Percentiles rank a stretch among this genome's conserved stretches.
These are phyloP conservation scores for Melanchra persicariae DNA, from an alignment of 2,888 invertebrate species.

Conservation along the genomic window DNA sequence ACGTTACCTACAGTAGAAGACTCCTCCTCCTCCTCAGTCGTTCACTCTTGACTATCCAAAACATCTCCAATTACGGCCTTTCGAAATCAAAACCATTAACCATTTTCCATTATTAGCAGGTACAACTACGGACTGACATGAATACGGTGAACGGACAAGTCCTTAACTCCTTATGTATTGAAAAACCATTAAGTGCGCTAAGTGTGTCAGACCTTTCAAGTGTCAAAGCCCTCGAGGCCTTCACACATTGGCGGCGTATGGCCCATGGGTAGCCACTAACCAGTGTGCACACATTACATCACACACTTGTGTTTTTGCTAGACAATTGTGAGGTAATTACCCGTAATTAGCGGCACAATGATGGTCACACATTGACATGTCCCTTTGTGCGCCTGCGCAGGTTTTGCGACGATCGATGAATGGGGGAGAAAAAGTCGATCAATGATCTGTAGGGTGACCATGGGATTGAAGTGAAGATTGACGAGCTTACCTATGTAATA, in stretches of 20 bases:
- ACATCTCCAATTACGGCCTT: neutral
- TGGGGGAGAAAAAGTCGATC: constrained; percentile 52
- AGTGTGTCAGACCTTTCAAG: constrained; percentile 65
- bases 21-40: too few relatives aligned
- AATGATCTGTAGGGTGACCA: constrained; percentile 38
- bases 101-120: neutral
- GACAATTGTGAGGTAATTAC: constrained; percentile 52
- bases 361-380: constrained; percentile 50
- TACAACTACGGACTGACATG: constrained; percentile 26
- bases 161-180: constrained; percentile 42
- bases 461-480: constrained; percentile 17
- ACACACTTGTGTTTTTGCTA: constrained; percentile 52
- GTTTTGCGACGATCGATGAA: constrained; percentile 55
- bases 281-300: constrained; percentile 38
- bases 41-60: neutral
- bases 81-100: neutral
- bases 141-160: constrained; percentile 29
- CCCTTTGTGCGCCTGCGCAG: constrained; percentile 51
- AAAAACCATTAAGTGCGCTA: constrained; percentile 41
- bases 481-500: neutral
- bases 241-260: constrained; percentile 38
- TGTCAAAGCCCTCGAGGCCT: constrained; percentile 46
- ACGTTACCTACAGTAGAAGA: too few relatives aligned
- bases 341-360: constrained; percentile 55
- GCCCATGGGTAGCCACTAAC: constrained; percentile 10